phyloP scores from a whole-genome alignment of 2,888 invertebrate species.

The Andrena fulva region DNA sequence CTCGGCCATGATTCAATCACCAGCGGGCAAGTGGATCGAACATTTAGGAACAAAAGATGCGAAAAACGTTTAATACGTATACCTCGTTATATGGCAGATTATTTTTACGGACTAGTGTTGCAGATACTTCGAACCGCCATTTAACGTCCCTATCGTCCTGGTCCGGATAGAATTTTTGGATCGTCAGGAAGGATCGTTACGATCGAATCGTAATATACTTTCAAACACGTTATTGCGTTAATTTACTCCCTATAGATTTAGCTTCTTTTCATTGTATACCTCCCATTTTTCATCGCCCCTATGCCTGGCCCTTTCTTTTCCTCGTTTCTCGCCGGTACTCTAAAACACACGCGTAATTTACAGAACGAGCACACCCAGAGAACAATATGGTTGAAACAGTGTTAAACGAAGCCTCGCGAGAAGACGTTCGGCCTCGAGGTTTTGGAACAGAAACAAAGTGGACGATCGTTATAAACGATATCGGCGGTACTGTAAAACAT shows the following conservation, averaged over 20 bases:
- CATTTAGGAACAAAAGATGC: constrained; percentile 70
- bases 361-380: constrained; percentile 64
- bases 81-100: constrained; percentile 73
- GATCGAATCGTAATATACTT: constrained; percentile 69
- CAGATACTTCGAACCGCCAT: constrained; percentile 59
- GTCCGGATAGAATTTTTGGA: constrained; percentile 63
- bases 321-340: constrained; percentile 36
- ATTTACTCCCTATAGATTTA: constrained; percentile 64
- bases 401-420: constrained; percentile 40
- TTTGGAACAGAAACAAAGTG: constrained; percentile 39
- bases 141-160: constrained; percentile 37
- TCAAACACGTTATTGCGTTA: constrained; percentile 72
- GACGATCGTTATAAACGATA: constrained; percentile 59
- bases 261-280: background rate
- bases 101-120: constrained; percentile 74
- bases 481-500: constrained; percentile 53
- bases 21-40: constrained; percentile 61
- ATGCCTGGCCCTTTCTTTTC: background rate
- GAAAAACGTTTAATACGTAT: constrained; percentile 71
- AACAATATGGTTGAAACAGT: constrained; percentile 57
- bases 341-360: constrained; percentile 67
- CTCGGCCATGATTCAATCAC: constrained; percentile 35
- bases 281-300: background rate
- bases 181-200: constrained; percentile 50
- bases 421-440: constrained; percentile 28